phyloP scores from a whole-genome alignment of 2,888 invertebrate species.

The Macrosiphum euphorbiae region DNA sequence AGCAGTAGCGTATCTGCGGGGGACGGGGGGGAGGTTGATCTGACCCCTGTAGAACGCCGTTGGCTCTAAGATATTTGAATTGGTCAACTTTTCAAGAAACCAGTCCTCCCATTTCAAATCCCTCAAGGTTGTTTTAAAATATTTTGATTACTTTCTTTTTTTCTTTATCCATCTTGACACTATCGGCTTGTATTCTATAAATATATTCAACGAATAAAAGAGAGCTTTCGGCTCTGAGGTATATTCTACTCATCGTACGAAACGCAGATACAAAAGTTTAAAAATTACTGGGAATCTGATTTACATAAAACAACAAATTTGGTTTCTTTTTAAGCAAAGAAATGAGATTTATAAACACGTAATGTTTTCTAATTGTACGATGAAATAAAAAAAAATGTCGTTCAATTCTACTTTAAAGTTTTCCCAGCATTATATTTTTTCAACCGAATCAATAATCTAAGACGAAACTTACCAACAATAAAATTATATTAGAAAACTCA shows the following conservation, averaged over 20 bases:
- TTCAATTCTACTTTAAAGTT: not conserved
- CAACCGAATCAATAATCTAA: not conserved
- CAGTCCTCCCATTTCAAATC: not conserved
- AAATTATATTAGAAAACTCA: conserved; percentile 4
- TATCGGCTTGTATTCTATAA: too few species aligned
- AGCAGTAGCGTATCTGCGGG: too few species aligned
- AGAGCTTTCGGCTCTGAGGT: not conserved
- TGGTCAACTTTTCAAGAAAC: conserved; percentile 27
- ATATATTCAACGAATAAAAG: not conserved
- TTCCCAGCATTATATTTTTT: not conserved
- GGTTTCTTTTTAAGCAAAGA: not conserved
- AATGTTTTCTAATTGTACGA: not conserved
- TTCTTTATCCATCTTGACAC: too few species aligned
- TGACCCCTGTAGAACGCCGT: too few species aligned
- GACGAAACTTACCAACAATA: not conserved
- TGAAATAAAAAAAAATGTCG: not conserved
- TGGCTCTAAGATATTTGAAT: conserved; percentile 21
- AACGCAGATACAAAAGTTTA: not conserved
- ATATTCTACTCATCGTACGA: not conserved
- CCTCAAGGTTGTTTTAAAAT: conserved; percentile 4
- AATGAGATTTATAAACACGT: not conserved
- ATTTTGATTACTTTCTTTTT: not conserved
- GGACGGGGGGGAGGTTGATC: too few species aligned
- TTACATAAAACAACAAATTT: not conserved
- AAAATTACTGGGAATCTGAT: not conserved